Conservation (phyloP, 2,113 vertebrate species). For the Seriola rivoliana region DNA sequence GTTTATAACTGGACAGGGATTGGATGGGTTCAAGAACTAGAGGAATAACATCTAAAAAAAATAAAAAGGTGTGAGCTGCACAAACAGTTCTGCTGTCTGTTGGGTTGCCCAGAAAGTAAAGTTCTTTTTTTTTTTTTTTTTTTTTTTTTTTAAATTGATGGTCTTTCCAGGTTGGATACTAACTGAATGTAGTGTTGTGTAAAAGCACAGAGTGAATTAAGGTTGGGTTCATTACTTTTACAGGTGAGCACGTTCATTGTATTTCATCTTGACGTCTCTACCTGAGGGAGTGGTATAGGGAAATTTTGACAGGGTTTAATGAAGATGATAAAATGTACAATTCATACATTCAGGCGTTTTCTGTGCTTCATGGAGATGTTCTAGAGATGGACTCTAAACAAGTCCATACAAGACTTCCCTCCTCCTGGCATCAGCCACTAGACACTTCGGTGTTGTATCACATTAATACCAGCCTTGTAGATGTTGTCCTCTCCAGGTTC, state of each 20-base stretch:
- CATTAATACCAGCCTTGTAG: background rate
- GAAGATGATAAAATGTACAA: background rate
- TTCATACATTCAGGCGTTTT: background rate
- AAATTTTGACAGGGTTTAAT: background rate
- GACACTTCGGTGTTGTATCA: background rate
- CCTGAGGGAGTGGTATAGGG: background rate
- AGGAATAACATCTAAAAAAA: conserved; percentile 39
- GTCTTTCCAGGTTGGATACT: conserved; percentile 35
- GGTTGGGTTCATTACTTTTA: conserved; percentile 24
- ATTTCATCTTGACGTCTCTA: conserved; percentile 15
- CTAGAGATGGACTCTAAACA: background rate
- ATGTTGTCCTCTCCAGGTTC: background rate
- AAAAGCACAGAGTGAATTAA: conserved; percentile 30
- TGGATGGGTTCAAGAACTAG: conserved; percentile 36
- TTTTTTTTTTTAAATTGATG: background rate
- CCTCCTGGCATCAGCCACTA: background rate
- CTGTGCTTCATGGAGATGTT: conserved; percentile 3
- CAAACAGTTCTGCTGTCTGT: conserved; percentile 34
- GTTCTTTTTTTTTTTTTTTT: background rate
- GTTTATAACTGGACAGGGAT: conserved; percentile 51
- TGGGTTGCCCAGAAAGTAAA: conserved; percentile 36
- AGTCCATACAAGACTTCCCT: background rate
- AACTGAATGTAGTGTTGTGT: conserved; percentile 19
- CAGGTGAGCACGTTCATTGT: conserved; percentile 9
- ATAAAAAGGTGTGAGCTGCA: conserved; percentile 18